Percentiles rank a stretch among this genome's conserved stretches.
Conservation (phyloP, 64 coral and sea anemone species). For the Anthopleura sola region DNA sequence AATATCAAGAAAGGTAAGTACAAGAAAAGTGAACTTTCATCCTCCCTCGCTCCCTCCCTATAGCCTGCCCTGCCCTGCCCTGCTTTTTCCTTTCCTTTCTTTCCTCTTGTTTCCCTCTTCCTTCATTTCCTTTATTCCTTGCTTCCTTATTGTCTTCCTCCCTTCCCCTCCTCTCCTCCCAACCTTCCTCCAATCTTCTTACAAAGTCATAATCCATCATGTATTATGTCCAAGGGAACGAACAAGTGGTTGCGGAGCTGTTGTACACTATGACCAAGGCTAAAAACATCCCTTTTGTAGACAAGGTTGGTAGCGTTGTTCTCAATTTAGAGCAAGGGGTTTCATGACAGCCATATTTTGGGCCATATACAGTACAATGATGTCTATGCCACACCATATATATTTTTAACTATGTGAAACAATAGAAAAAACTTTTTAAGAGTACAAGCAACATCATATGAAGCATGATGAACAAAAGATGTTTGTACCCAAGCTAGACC, state of each 20-base stretch:
- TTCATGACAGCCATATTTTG: too few species aligned
- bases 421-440: too few species aligned
- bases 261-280: slow-evolving; percentile 78
- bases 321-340: neutral
- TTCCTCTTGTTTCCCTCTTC: too few species aligned
- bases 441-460: too few species aligned
- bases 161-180: neutral
- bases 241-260: slow-evolving; percentile 71
- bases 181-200: too few species aligned
- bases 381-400: too few species aligned
- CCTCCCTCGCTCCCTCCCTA: neutral
- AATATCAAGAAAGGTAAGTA: slow-evolving; percentile 67
- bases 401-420: too few species aligned
- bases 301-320: slow-evolving; percentile 44
- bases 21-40: neutral
- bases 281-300: slow-evolving; percentile 89
- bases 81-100: neutral
- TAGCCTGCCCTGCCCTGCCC: neutral
- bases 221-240: slow-evolving; percentile 44
- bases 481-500: too few species aligned
- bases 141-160: neutral
- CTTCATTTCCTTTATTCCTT: neutral
- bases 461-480: too few species aligned
- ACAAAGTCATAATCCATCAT: neutral
- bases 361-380: too few species aligned